phyloP scores from a whole-genome alignment of 2,888 invertebrate genomes.

The Volucella inflata region DNA sequence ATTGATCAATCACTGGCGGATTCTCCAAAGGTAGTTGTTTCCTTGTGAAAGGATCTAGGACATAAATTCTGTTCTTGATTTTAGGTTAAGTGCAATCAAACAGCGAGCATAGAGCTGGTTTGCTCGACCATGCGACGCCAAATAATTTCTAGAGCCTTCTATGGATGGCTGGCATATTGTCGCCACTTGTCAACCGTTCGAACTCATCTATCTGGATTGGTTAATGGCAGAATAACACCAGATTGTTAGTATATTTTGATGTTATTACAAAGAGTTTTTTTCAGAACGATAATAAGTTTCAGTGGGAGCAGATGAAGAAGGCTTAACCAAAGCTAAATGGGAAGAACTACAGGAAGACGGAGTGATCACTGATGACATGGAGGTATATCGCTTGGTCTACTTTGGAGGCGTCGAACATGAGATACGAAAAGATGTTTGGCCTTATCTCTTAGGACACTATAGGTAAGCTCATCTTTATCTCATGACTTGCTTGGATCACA shows the following conservation, averaged over 20 bases:
- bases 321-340: constrained; percentile 92
- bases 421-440: constrained; percentile 92
- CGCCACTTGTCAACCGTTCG: constrained; percentile 95
- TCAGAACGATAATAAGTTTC: constrained; percentile 28
- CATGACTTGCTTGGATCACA: too few species aligned
- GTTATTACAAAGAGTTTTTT: neutral
- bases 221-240: constrained; percentile 89
- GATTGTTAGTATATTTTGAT: constrained; percentile 83
- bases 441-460: constrained; percentile 94
- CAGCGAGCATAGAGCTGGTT: constrained; percentile 89
- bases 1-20: constrained; percentile 83
- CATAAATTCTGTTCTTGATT: neutral
- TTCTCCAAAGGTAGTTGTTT: constrained; percentile 76
- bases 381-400: constrained; percentile 93
- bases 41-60: neutral
- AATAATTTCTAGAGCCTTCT: constrained; percentile 97
- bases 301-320: constrained; percentile 88
- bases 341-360: constrained; percentile 88
- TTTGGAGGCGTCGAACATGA: constrained; percentile 93
- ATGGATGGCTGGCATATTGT: constrained; percentile 98
- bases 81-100: constrained; percentile 81
- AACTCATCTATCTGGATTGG: constrained; percentile 95
- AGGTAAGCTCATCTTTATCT: constrained; percentile 82
- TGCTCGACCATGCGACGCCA: constrained; percentile 98
- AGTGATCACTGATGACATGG: constrained; percentile 86